phyloP scores from a whole-genome alignment of 2,888 invertebrate species.

The Vannuccia rotundouncinata region DNA sequence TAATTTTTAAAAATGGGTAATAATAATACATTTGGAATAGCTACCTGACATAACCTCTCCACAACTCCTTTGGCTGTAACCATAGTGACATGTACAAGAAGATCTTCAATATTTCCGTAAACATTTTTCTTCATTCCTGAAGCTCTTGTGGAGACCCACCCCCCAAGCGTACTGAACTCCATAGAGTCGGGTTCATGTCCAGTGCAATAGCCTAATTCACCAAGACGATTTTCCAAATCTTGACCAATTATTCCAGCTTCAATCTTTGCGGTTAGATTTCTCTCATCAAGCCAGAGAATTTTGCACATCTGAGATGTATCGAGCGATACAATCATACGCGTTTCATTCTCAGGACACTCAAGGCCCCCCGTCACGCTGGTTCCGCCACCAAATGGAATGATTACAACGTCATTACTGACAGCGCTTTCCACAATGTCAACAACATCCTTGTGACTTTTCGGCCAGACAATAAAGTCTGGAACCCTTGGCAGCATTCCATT shows the following conservation, averaged over 20 bases:
- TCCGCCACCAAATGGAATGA: slow-evolving; percentile 90
- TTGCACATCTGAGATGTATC: slow-evolving; percentile 94
- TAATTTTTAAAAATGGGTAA: too few relatives aligned
- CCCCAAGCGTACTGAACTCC: slow-evolving; percentile 81
- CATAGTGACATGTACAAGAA: slow-evolving; percentile 80
- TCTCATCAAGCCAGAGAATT: slow-evolving; percentile 82
- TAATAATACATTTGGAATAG: too few relatives aligned
- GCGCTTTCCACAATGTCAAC: slow-evolving; percentile 72
- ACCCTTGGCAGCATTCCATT: slow-evolving; percentile 70
- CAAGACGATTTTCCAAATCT: slow-evolving; percentile 73
- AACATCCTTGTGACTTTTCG: slow-evolving; percentile 75
- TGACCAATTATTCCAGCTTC: slow-evolving; percentile 89
- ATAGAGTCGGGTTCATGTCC: slow-evolving; percentile 96
- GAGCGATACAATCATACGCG: slow-evolving; percentile 73
- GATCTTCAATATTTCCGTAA: slow-evolving; percentile 93
- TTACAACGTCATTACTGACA: slow-evolving; percentile 66
- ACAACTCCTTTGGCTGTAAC: slow-evolving; percentile 76
- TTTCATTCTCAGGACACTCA: slow-evolving; percentile 72
- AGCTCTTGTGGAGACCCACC: slow-evolving; percentile 92
- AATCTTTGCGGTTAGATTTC: slow-evolving; percentile 72
- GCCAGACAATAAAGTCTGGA: slow-evolving; percentile 90
- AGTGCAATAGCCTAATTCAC: slow-evolving; percentile 71
- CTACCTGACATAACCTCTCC: slow-evolving; percentile 72
- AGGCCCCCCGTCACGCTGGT: slow-evolving; percentile 83
- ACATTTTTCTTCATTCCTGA: slow-evolving; percentile 99